Evolutionary conservation across 2,797 vertebrate species (phyloP).

Genomic region (Typhlichthys subterraneus): DNA sequence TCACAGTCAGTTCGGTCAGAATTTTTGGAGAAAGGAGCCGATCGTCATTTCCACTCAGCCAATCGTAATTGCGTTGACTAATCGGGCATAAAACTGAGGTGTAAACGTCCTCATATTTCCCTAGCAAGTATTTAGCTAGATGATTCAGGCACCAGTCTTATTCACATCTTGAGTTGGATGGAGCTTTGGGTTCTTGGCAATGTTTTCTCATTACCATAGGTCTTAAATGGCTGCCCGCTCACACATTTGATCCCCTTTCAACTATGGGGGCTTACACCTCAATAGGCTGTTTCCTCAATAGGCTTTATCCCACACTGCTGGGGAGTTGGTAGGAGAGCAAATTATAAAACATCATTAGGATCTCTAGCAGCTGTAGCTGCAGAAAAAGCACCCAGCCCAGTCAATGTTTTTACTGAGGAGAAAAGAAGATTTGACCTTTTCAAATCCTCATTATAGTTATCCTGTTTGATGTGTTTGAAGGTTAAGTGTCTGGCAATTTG

Average conservation of each 20-base stretch:
- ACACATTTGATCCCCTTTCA: constrained; percentile 61
- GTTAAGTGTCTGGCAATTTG: constrained; percentile 8
- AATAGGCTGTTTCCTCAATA: constrained; percentile 40
- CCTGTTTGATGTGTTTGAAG: constrained; percentile 11
- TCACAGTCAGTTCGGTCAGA: too few species aligned
- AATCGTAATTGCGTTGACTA: too few species aligned
- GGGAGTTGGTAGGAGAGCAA: constrained; percentile 24
- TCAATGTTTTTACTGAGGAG: not conserved
- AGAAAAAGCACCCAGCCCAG: constrained; percentile 11
- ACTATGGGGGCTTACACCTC: constrained; percentile 44
- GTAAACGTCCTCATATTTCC: constrained; percentile 6
- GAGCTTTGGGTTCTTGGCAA: constrained; percentile 44
- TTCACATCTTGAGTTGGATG: constrained; percentile 29
- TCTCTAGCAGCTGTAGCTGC: constrained; percentile 23
- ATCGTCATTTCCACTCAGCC: too few species aligned
- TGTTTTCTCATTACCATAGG: constrained; percentile 57
- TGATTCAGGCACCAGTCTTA: constrained; percentile 19
- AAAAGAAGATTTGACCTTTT: constrained; percentile 40
- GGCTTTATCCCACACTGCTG: constrained; percentile 50
- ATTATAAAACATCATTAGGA: constrained; percentile 34
- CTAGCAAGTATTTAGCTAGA: constrained; percentile 27
- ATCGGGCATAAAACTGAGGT: too few species aligned
- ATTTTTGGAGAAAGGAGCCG: too few species aligned
- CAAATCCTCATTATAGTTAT: constrained; percentile 46
- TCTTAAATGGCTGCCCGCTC: constrained; percentile 50